Base-by-base conservation (phyloP, 1,140 invertebrate species). In the Mamestra configurata region DNA sequence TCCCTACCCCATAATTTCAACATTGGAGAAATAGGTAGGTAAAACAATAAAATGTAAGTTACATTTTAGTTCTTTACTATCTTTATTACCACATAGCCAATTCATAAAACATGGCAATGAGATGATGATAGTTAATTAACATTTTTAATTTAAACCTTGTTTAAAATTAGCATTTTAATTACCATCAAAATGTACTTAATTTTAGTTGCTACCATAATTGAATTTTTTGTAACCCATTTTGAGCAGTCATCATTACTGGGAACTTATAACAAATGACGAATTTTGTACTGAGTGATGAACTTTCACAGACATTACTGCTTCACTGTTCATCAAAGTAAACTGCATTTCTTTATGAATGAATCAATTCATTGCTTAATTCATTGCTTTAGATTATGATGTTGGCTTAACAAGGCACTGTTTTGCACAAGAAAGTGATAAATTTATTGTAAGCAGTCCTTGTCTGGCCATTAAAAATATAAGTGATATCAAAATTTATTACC, bases 401-500 rank as follows among this genome's bases (percentile, higher is more conserved):
- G 18, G 3, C 22, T 68, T 24, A 43, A 70, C 40, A 70, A 70
- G 40, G 20, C 20, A 24, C 40, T 49, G 22, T 40, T 24, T 46
- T 70, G 40, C 49, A 6, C 22, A 37, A 13, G 6, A 27, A 70
- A 49, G 66, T 70, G 8, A 70, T 46, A n/a, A 24, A 49, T 5
- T 11, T n/a, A 35, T 27, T 37, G 43, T 24, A 31, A 49, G 40
- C 7, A 24, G 20, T 22, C 66, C 57, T 76, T 64, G 43, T 61
- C n/a, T 13, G 35, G 49, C 73, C 57, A 27, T n/a, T 27, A 18
- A 46, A 6, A 27, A 53, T 51, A 81, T 18, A 5, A 46, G 20
- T 31, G 22, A 46, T 61, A 61, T n/a, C n/a, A n/a, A n/a, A n/a
- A n/a, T 73, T 20, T 59, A 77, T 89, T 88, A 96, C 96, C 96